Percentiles rank a stretch among this genome's conserved stretches.
Conservation (phyloP, 2,797 vertebrate genomes). For the Acrossocheilus fasciatus region DNA sequence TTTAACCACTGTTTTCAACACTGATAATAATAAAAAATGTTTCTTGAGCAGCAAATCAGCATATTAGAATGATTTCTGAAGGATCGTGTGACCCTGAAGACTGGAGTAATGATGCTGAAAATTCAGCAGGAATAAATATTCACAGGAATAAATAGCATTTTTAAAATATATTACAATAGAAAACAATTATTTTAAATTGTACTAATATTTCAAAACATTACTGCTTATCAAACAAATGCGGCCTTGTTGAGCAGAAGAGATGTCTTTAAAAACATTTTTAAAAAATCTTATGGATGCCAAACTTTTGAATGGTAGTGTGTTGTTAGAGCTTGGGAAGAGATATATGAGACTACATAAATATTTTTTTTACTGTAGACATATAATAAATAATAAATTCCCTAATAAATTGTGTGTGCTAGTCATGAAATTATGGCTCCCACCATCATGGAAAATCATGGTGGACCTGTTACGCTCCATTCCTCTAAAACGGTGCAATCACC, state of each 20-base stretch:
- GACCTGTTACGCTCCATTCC: neutral
- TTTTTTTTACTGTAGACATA: no score
- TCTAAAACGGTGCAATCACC: slow-evolving; percentile 72
- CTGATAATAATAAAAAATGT: neutral
- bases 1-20: neutral
- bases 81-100: neutral
- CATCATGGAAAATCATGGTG: neutral
- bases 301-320: no score
- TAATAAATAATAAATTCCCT: no score
- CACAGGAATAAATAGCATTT: neutral
- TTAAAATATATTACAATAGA: neutral
- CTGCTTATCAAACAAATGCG: neutral
- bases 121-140: no score
- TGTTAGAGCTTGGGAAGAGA: no score
- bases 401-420: neutral
- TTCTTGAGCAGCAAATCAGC: neutral
- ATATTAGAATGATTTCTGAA: neutral
- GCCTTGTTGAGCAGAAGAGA: no score
- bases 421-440: neutral
- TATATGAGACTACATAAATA: no score
- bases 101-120: no score
- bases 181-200: neutral
- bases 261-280: no score
- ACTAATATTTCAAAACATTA: neutral
- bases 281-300: no score